Evolutionary conservation across 2,888 invertebrate genomes (phyloP).

Genomic region (Sinhomidia bicolor): DNA sequence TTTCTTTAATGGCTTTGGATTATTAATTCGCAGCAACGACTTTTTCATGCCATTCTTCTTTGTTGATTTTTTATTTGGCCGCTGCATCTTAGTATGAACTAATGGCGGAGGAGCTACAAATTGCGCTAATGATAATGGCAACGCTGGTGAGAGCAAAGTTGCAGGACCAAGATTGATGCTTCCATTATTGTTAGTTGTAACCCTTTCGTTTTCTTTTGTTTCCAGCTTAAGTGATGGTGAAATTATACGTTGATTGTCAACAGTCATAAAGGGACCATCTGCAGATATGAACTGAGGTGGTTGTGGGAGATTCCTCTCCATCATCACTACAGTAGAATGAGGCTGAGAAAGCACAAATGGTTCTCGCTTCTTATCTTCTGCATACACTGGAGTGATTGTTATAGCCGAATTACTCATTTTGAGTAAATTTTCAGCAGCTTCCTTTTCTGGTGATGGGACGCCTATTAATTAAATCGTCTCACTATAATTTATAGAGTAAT

Average conservation of each 20-base stretch:
- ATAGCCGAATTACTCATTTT: not conserved
- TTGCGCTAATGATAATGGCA: not conserved
- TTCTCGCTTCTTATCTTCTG: not conserved
- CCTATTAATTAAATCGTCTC: constrained; percentile 10
- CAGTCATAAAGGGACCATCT: not conserved
- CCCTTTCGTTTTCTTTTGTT: not conserved
- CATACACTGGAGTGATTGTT: constrained; percentile 20
- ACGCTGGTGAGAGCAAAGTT: not conserved
- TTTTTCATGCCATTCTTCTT: not conserved
- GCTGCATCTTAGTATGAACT: not conserved
- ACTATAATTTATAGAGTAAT: not conserved
- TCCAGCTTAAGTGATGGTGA: not conserved
- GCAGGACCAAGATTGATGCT: not conserved
- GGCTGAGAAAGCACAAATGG: not conserved
- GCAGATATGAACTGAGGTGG: not conserved
- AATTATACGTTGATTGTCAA: not conserved
- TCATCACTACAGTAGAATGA: too few species aligned
- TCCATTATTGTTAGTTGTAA: too few species aligned
- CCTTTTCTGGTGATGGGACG: not conserved
- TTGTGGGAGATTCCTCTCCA: too few species aligned
- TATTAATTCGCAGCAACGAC: not conserved
- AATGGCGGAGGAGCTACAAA: too few species aligned
- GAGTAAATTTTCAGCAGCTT: not conserved
- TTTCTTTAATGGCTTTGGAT: not conserved
- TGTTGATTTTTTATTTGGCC: not conserved